Conservation (phyloP, 2,888 invertebrate species). For the Melolontha melolontha region DNA sequence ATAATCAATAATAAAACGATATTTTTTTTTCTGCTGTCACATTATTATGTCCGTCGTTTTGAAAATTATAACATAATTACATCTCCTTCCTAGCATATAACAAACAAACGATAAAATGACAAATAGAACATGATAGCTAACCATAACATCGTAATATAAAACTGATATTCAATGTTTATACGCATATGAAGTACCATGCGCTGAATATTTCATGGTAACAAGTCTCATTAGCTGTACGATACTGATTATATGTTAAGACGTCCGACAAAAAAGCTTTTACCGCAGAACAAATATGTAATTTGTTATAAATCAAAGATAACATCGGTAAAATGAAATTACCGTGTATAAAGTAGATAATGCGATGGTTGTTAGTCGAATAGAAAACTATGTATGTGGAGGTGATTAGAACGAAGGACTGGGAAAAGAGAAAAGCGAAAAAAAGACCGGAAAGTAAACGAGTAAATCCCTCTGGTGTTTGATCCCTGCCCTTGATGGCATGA, state of each 20-base stretch:
- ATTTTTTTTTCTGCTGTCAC: neutral
- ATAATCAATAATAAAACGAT: neutral
- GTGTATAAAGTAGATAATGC: conserved; percentile 37
- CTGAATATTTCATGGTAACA: conserved; percentile 30
- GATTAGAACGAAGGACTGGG: conserved; percentile 11
- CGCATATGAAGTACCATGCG: too few species aligned
- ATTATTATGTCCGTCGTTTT: too few species aligned
- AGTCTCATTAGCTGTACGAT: conserved; percentile 21
- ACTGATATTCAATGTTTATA: neutral
- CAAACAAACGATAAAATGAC: neutral
- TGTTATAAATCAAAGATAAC: conserved; percentile 63
- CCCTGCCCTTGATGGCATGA: conserved; percentile 10
- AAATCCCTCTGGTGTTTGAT: conserved; percentile 22
- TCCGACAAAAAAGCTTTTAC: conserved; percentile 49
- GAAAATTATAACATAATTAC: conserved; percentile 5
- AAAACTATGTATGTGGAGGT: conserved; percentile 5
- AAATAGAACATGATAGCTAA: conserved; percentile 8
- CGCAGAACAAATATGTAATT: conserved; percentile 57
- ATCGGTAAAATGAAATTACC: conserved; percentile 60
- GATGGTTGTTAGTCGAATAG: conserved; percentile 31
- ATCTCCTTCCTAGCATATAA: neutral
- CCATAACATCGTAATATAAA: conserved; percentile 19
- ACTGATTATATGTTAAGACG: conserved; percentile 33
- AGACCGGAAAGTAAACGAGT: conserved; percentile 3
- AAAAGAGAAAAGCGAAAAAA: neutral